Conservation (phyloP, 2,888 invertebrate species). For the Harpalus rubripes region DNA sequence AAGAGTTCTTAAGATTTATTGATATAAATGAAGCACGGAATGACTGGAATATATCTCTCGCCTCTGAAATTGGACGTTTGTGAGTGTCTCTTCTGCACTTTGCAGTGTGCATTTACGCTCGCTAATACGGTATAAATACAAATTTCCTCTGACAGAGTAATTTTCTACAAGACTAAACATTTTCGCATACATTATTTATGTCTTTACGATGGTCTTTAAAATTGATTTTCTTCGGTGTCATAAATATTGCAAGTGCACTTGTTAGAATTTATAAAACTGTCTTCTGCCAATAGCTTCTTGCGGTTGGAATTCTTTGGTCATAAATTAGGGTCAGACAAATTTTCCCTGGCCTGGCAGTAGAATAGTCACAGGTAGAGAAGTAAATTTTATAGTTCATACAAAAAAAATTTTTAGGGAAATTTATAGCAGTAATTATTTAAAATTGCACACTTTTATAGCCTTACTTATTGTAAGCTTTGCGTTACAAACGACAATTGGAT, state of each 20-base stretch:
- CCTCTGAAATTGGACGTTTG: neutral
- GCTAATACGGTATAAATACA: slow-evolving; percentile 23
- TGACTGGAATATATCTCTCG: neutral
- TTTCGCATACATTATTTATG: slow-evolving; percentile 58
- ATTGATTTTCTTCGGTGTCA: slow-evolving; percentile 58
- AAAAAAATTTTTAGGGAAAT: neutral
- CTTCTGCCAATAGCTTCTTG: slow-evolving; percentile 28
- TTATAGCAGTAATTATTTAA: neutral
- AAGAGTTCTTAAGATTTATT: slow-evolving; percentile 15
- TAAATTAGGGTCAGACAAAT: neutral
- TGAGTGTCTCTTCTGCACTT: neutral
- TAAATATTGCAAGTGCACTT: slow-evolving; percentile 57
- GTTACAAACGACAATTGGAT: neutral
- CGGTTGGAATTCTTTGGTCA: neutral
- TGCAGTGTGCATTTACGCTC: neutral
- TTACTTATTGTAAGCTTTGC: neutral
- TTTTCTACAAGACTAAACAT: slow-evolving; percentile 49
- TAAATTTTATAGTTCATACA: neutral
- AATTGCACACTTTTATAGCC: neutral
- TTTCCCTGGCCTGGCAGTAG: neutral
- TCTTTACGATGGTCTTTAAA: slow-evolving; percentile 49
- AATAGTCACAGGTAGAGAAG: neutral
- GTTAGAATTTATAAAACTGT: slow-evolving; percentile 60
- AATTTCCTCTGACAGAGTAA: slow-evolving; percentile 46
- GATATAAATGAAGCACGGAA: slow-evolving; percentile 17